Evolutionary conservation across 30 jellyfish, hydroid and myxozoan species (phyloP).

Genomic region (Turritopsis rubra): DNA sequence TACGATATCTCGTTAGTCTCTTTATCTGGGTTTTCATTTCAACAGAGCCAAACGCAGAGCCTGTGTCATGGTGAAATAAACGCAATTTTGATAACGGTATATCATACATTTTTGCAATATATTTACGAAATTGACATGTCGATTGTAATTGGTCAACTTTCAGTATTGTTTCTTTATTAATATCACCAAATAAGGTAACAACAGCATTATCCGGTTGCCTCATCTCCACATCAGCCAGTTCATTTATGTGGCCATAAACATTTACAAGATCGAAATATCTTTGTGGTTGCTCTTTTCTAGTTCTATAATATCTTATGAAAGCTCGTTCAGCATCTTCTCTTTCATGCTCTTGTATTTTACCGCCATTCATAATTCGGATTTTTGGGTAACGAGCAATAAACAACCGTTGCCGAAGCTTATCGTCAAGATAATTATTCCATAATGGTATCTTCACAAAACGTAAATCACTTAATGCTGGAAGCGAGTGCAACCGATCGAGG

Average conservation of each 20-base stretch:
- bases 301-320: constrained; percentile 66
- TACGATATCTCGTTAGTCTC: not conserved
- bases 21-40: not conserved
- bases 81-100: constrained; percentile 11
- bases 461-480: constrained; percentile 55
- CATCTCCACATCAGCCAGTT: constrained; percentile 78
- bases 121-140: constrained; percentile 10
- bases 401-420: constrained; percentile 43
- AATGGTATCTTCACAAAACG: constrained; percentile 68
- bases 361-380: constrained; percentile 59
- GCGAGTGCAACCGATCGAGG: constrained; percentile 50
- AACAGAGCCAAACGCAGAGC: not conserved
- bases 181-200: constrained; percentile 24
- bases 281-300: constrained; percentile 53
- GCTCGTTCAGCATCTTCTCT: constrained; percentile 86
- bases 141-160: not conserved
- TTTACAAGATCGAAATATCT: constrained; percentile 69
- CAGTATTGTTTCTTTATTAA: not conserved
- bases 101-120: not conserved
- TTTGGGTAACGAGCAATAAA: constrained; percentile 66
- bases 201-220: constrained; percentile 8
- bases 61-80: not conserved
- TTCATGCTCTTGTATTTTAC: constrained; percentile 45
- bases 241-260: constrained; percentile 56
- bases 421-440: constrained; percentile 36